These are phyloP conservation scores for Tupaia chinensis DNA, from an alignment of 2,113 vertebrate species.

Conservation along the genomic window DNA sequence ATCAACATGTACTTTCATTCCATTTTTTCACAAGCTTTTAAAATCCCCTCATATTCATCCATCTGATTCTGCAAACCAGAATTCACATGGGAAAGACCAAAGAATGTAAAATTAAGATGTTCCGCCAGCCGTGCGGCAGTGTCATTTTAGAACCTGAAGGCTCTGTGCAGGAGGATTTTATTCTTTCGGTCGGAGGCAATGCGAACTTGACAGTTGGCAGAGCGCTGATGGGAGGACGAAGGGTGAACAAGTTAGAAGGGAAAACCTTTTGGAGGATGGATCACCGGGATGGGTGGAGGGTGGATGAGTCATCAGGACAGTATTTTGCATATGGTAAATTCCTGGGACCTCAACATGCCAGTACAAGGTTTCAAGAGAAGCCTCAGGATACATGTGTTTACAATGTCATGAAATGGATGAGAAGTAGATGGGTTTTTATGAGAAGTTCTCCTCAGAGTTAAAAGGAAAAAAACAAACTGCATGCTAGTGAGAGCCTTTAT, in stretches of 20 bases:
- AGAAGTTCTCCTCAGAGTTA: background rate
- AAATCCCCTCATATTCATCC: no score
- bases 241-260: background rate
- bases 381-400: background rate
- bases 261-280: background rate
- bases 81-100: background rate
- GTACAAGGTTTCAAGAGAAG: slow-evolving; percentile 11
- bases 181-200: background rate
- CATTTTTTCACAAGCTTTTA: no score
- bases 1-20: no score
- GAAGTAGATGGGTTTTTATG: background rate
- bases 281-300: background rate
- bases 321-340: background rate
- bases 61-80: background rate
- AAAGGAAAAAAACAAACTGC: background rate
- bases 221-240: background rate
- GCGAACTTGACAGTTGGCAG: background rate
- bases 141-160: slow-evolving; percentile 25
- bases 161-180: background rate
- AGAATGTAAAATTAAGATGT: background rate
- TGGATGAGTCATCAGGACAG: background rate
- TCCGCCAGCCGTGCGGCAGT: background rate
- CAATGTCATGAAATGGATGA: background rate
- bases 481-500: background rate
- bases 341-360: background rate